Evolutionary conservation across 2,113 vertebrate species (phyloP).

Genomic region (Gila orcuttii): DNA sequence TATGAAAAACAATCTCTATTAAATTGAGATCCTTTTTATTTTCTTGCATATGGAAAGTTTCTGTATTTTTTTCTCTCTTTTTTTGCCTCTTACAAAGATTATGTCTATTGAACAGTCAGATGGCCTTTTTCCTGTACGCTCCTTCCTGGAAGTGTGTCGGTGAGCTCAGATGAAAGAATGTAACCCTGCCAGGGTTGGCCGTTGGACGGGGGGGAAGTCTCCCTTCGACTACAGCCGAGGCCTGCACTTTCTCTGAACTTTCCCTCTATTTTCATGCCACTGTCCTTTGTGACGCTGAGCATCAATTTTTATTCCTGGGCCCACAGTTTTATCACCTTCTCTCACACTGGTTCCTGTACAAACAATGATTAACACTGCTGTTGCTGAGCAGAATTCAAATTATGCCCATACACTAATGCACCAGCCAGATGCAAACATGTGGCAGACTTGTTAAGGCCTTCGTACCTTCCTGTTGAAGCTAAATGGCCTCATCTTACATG

Average conservation of each 20-base stretch:
- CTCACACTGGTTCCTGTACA: conserved; percentile 30
- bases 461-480: not conserved
- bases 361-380: conserved; percentile 45
- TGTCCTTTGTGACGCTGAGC: not conserved
- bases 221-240: conserved; percentile 34
- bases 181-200: conserved; percentile 53
- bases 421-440: not conserved
- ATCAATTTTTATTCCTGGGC: conserved; percentile 25
- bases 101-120: conserved; percentile 18
- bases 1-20: not conserved
- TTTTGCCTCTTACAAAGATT: conserved; percentile 20
- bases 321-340: conserved; percentile 32
- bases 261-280: conserved; percentile 31
- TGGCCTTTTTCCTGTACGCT: conserved; percentile 38
- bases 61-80: conserved; percentile 16
- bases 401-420: not conserved
- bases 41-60: not conserved
- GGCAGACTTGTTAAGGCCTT: conserved; percentile 2
- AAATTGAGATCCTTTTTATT: not conserved
- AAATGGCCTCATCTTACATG: conserved; percentile 12
- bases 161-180: conserved; percentile 57
- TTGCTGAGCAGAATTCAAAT: conserved; percentile 48
- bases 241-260: conserved; percentile 41
- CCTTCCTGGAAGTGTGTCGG: conserved; percentile 42
- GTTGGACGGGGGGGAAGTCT: conserved; percentile 47